Evolutionary conservation across 1,140 invertebrate genomes (phyloP), one percentile per base, ranked within the genome.

Genomic region (Bicyclus anynana): DNA sequence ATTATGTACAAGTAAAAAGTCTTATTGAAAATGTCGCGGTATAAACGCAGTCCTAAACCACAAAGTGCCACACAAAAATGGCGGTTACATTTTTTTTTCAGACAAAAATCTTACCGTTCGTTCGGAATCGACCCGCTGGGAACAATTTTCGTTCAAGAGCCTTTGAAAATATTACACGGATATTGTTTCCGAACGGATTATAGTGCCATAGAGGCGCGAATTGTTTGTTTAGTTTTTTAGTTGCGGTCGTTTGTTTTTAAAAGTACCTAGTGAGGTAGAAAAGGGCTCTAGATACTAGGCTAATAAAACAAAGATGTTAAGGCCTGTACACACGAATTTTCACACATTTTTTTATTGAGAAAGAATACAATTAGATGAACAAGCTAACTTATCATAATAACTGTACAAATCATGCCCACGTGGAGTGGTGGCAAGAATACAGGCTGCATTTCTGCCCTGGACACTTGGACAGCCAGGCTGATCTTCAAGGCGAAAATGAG

Each of bases 181-280:
- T 71, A 65, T 69, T 65, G 70, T 77, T 77, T 69, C 69, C 60
- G 59, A 74, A 74, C 66, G 69, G 71, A 73, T 72, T 75, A 71
- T 67, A 67, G 60, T 57, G 42, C 33, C 61, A 16, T 52, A 14
- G 20, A 42, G 53, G 53, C 47, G 50, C 53, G 54, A 57, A 59
- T 60, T 58, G 54, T 70, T 70, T 68, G 62, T 69, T 67, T 67
- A 61, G 51, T 56, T 67, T 65, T 62, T 54, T 54, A 33, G 47
- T 21, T n/a, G 26, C n/a, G 18, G 29, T 33, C 20, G 47, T 29
- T 29, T 2, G 5, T 7, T 33, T 33, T 33, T 12, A 6, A 33
- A 4, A 33, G 23, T 23, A 23, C 7, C 23, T 23, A 23, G 2
- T 2, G 7, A 23, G 23, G 23, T 23, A 23, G 2, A 23, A 23